A percentile compares a stretch with the other conserved stretches of the same genome.
Conservation (phyloP, 2,113 vertebrate genomes). For the Eurypyga helias region DNA sequence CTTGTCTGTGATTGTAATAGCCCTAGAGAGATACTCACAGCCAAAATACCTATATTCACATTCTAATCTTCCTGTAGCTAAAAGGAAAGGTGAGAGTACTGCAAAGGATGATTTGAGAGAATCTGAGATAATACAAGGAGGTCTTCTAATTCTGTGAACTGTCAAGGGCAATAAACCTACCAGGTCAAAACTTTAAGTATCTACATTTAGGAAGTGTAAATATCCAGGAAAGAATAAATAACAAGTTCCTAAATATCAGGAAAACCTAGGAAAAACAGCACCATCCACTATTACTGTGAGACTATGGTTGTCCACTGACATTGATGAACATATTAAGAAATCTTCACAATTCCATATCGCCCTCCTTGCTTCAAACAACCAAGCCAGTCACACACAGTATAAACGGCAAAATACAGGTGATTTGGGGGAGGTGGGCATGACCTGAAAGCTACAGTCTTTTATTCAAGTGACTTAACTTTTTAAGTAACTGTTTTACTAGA, state of each 20-base stretch:
- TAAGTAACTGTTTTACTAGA: neutral
- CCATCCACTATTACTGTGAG: neutral
- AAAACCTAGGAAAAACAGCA: neutral
- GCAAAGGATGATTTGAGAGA: neutral
- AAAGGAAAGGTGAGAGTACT: neutral
- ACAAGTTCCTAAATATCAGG: neutral
- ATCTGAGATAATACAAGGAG: neutral
- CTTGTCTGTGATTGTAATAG: neutral
- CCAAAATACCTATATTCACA: neutral
- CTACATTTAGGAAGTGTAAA: neutral
- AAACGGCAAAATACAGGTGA: neutral
- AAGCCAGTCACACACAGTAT: neutral
- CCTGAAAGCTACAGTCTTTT: neutral
- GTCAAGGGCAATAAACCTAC: neutral
- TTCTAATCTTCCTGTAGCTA: neutral
- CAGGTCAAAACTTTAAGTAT: neutral
- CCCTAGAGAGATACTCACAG: neutral
- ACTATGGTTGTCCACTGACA: neutral
- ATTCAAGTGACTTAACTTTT: neutral
- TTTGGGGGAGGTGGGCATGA: neutral
- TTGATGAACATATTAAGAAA: neutral
- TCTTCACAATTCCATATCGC: neutral
- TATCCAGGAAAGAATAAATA: neutral
- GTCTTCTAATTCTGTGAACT: neutral
- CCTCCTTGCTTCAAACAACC: neutral